Evolutionary conservation across 2,113 vertebrate species (phyloP), one percentile per base, ranked within the genome.

Genomic region (Cavia aperea): DNA sequence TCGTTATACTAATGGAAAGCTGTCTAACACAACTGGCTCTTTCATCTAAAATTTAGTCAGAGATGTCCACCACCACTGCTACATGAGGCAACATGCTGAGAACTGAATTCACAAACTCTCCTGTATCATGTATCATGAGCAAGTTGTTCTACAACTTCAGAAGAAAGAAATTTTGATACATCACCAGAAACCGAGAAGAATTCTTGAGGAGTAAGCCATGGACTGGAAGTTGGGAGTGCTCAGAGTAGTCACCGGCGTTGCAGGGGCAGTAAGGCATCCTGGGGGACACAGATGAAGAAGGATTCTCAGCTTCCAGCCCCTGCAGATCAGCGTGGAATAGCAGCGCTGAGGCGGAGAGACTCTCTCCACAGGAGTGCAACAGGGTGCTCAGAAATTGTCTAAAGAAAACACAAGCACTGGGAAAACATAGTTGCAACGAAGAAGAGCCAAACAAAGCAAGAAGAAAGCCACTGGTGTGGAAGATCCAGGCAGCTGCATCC

Each of bases 381-480:
- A n/a, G 91, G 43, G 56, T 95, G 84, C 94, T 98, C 98, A 83
- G 98, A 62, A 91, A 89, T 83, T 81, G 23, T 98, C 36, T 95
- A 97, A 94, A 98, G 98, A 92, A 99, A 99, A 95, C 98, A 98
- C 96, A 97, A 98, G 56, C 97, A 98, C 96, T 99, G 98, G 98
- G 98, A 99, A 96, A 98, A 97, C 75, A 98, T 97, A 36, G 81
- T 98, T 93, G 98, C 97, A 3, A 98, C 97, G 0, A 98, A 97
- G 96, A 98, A 97, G 96, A 97, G 93, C 87, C 98, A 98, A 94
- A 97, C 98, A 92, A 98, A 97, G 58, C 98, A 98, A 49, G 98
- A 98, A 93, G 98, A 98, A 98, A 94, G 96, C 97, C 2, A 98
- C 96, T 54, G 97, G 93, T 7, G 94, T 92, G 62, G 97, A 96